Evolutionary conservation across 1,140 invertebrate genomes (phyloP).

Genomic region (Ceratosolen fusciceps): DNA sequence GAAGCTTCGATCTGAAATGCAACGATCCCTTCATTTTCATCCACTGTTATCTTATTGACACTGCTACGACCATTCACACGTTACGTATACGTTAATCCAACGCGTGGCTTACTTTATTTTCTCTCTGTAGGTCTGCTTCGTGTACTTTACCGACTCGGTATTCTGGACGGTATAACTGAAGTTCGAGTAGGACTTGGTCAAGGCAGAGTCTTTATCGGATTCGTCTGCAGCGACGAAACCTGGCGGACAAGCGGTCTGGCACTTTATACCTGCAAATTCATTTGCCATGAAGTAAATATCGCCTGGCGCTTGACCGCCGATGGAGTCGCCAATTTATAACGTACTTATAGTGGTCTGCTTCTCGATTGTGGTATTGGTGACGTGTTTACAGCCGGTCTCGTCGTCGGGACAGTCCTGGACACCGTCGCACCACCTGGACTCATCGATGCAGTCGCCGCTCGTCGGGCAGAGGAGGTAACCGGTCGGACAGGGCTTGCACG

Average conservation of each 20-base stretch:
- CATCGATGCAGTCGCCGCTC: slow-evolving; percentile 81
- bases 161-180: not conserved
- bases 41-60: too few relatives aligned
- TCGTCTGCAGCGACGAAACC: slow-evolving; percentile 19
- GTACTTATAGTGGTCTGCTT: slow-evolving; percentile 27
- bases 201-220: not conserved
- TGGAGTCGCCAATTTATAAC: too few relatives aligned
- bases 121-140: not conserved
- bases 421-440: slow-evolving; percentile 84
- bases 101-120: not conserved
- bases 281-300: too few relatives aligned
- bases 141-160: not conserved
- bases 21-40: not conserved
- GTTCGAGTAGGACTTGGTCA: not conserved
- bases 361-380: not conserved
- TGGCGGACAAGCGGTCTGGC: slow-evolving; percentile 32
- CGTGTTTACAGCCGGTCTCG: slow-evolving; percentile 77
- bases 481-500: slow-evolving; percentile 80
- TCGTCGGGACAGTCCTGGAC: slow-evolving; percentile 88
- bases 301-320: too few relatives aligned
- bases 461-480: slow-evolving; percentile 80
- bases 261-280: slow-evolving; percentile 29
- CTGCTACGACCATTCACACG: too few relatives aligned
- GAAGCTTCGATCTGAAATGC: not conserved
- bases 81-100: too few relatives aligned